phyloP scores from a whole-genome alignment of 2,797 vertebrate species.

The Sebastes matsubarae region DNA sequence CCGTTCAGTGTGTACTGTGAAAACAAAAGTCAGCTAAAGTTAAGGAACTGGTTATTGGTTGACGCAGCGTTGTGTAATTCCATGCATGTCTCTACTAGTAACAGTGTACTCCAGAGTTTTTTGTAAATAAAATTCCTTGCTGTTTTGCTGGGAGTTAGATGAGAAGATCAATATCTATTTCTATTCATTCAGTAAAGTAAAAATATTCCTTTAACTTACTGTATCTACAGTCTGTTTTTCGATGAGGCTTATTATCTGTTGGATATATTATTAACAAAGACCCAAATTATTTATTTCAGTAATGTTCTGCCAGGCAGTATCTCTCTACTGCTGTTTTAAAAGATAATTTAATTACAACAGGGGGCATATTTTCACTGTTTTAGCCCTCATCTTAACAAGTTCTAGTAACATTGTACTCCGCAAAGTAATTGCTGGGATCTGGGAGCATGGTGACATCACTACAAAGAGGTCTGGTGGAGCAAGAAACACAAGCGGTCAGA shows the following conservation, averaged over 20 bases:
- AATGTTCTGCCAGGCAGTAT: background rate
- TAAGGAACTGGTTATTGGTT: background rate
- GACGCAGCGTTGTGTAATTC: background rate
- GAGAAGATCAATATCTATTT: background rate
- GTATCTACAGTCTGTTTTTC: background rate
- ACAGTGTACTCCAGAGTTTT: background rate
- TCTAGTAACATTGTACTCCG: background rate
- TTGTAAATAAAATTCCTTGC: background rate
- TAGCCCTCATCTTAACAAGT: background rate
- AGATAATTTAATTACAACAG: background rate
- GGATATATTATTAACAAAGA: background rate
- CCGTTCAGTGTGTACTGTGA: background rate
- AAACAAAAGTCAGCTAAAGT: background rate
- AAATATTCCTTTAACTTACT: background rate
- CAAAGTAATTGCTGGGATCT: background rate
- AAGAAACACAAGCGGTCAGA: background rate
- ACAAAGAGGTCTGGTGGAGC: background rate
- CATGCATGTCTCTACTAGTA: background rate
- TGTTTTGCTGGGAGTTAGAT: background rate
- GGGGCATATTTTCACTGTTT: background rate
- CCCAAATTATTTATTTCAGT: background rate
- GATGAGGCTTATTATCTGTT: background rate
- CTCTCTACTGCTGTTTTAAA: background rate
- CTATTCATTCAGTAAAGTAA: background rate
- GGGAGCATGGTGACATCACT: background rate